These are phyloP conservation scores for Pterois miles DNA, from an alignment of 2,797 vertebrate species.

Conservation along the genomic window DNA sequence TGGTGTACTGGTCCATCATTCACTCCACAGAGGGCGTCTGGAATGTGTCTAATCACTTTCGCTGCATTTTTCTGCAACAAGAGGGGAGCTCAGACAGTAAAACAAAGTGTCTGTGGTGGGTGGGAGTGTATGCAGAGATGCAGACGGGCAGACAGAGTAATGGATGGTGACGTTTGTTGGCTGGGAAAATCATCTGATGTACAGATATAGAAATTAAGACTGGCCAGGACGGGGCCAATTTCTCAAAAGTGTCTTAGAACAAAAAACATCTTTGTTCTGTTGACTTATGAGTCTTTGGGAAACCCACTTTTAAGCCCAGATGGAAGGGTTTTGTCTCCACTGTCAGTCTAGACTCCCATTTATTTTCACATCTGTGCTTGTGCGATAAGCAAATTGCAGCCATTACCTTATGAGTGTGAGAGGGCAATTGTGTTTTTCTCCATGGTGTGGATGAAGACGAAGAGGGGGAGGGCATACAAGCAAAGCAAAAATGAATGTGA, in stretches of 20 bases:
- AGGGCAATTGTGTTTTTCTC: conserved; percentile 59
- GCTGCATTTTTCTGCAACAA: conserved; percentile 63
- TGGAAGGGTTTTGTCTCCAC: conserved; percentile 64
- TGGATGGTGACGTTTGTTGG: conserved; percentile 42
- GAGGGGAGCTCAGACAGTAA: conserved; percentile 51
- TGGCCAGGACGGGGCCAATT: conserved; percentile 24
- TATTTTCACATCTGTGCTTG: conserved; percentile 74
- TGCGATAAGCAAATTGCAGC: conserved; percentile 75
- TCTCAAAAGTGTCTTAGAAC: conserved; percentile 28
- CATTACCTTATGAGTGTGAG: conserved; percentile 65
- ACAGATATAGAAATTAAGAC: conserved; percentile 43
- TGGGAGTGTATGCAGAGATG: conserved; percentile 34
- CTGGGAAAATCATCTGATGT: conserved; percentile 51
- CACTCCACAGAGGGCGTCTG: conserved; percentile 62
- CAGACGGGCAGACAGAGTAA: conserved; percentile 49
- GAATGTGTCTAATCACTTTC: conserved; percentile 77
- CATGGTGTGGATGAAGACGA: conserved; percentile 42
- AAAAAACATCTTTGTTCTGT: conserved; percentile 57
- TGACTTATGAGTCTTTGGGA: conserved; percentile 46
- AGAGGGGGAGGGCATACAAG: conserved; percentile 4
- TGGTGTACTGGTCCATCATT: conserved; percentile 30
- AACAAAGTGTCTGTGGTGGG: conserved; percentile 51
- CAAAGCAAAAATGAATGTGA: conserved; percentile 63
- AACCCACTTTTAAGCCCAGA: conserved; percentile 51
- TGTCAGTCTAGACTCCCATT: conserved; percentile 69